These are phyloP conservation scores for Lissonota sp. DNA, from an alignment of 2,888 invertebrate genomes.

Conservation along the genomic window DNA sequence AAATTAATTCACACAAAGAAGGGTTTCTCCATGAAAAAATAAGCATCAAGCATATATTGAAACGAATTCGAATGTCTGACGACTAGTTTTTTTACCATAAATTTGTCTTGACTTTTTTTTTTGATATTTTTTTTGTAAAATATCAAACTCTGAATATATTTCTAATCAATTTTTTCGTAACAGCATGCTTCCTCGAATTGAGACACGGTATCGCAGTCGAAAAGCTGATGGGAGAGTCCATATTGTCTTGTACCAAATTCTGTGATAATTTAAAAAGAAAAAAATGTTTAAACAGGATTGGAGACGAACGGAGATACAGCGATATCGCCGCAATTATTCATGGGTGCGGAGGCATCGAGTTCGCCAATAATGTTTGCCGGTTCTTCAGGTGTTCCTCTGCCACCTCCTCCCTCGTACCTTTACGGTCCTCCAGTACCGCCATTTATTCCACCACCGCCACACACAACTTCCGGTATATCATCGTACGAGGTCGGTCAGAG, in stretches of 20 bases:
- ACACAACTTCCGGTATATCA: slow-evolving; percentile 77
- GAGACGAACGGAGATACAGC: slow-evolving; percentile 85
- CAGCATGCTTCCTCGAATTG: slow-evolving; percentile 44
- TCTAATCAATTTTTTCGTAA: slow-evolving; percentile 40
- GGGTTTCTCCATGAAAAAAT: too few species aligned
- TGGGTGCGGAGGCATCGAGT: slow-evolving; percentile 81
- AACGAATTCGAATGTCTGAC: too few species aligned
- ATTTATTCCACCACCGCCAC: slow-evolving; percentile 85
- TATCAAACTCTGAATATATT: too few species aligned
- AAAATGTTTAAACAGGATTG: slow-evolving; percentile 82
- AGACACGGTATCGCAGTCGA: background rate
- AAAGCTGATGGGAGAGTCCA: too few species aligned
- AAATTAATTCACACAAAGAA: too few species aligned
- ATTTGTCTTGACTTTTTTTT: too few species aligned
- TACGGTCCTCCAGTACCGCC: slow-evolving; percentile 85
- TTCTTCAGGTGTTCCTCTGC: slow-evolving; percentile 84
- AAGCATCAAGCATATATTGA: too few species aligned
- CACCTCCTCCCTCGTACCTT: slow-evolving; percentile 84
- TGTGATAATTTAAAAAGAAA: slow-evolving; percentile 11
- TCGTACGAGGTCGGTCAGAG: slow-evolving; percentile 83
- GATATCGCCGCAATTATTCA: slow-evolving; percentile 83
- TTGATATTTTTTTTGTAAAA: too few species aligned
- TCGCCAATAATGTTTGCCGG: slow-evolving; percentile 84
- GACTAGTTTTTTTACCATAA: too few species aligned
- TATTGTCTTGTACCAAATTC: background rate